A percentile compares a stretch with the other conserved stretches of the same genome.
phyloP scores from a whole-genome alignment of 2,113 vertebrate species.

The Phaethornis superciliosus region DNA sequence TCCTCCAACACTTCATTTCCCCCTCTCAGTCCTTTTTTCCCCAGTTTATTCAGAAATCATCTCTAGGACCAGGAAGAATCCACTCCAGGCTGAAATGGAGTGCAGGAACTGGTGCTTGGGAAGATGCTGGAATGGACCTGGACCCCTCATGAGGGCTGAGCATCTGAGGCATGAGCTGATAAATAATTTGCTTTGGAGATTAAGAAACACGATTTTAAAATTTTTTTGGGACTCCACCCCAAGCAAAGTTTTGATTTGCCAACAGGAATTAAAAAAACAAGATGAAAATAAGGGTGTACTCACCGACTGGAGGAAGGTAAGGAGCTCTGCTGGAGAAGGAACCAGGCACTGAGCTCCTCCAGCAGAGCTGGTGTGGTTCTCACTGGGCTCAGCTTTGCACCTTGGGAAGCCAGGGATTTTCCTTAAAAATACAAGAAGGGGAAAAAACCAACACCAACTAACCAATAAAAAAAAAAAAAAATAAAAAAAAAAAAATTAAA shows the following conservation, averaged over 20 bases:
- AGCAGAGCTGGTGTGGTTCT: background rate
- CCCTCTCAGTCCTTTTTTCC: background rate
- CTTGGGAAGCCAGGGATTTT: background rate
- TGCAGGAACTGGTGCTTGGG: background rate
- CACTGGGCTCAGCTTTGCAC: background rate
- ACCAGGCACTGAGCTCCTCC: background rate
- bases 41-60: background rate
- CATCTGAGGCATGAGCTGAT: fast-evolving
- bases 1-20: background rate
- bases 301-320: background rate
- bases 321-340: background rate
- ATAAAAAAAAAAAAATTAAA: too few relatives aligned
- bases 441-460: background rate
- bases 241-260: background rate
- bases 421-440: background rate
- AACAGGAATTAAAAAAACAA: background rate
- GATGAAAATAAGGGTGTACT: background rate
- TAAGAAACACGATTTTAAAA: background rate
- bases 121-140: background rate
- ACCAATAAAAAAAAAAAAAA: background rate
- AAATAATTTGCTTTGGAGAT: fast-evolving
- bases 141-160: background rate
- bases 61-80: background rate
- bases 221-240: background rate
- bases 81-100: fast-evolving